These are phyloP conservation scores for Serilophus lunatus DNA, from an alignment of 2,113 vertebrate genomes.

Conservation along the genomic window DNA sequence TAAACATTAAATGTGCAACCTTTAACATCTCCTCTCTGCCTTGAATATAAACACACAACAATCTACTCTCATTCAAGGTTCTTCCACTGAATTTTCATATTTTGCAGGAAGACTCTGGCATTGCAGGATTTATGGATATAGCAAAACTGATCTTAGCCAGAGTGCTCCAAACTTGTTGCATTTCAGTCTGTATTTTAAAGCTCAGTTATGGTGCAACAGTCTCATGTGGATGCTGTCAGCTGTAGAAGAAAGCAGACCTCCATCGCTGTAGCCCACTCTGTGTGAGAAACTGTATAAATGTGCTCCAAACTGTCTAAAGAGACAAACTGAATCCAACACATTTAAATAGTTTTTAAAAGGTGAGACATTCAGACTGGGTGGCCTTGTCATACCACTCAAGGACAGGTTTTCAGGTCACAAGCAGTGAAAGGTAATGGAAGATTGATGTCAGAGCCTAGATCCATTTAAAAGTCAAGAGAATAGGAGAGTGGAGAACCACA, in stretches of 20 bases:
- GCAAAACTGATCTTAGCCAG: background rate
- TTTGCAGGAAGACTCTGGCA: background rate
- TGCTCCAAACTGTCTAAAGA: background rate
- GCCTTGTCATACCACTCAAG: background rate
- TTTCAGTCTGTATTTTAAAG: background rate
- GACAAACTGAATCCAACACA: background rate
- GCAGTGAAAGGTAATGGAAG: background rate
- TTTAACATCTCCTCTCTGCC: background rate
- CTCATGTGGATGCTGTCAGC: background rate
- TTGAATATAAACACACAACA: background rate
- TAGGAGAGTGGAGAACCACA: background rate
- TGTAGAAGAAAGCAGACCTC: background rate
- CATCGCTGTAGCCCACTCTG: background rate
- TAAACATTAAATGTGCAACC: background rate
- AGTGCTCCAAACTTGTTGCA: background rate
- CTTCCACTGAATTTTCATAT: background rate
- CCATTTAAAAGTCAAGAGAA: background rate
- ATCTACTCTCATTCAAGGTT: background rate
- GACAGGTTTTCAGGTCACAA: background rate
- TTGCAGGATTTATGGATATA: background rate
- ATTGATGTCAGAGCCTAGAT: background rate
- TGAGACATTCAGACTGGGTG: background rate
- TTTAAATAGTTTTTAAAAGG: background rate
- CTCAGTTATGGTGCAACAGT: background rate
- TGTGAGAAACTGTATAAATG: background rate